These are phyloP conservation scores for Nomia melanderi DNA, from an alignment of 1,140 invertebrate genomes.

Conservation along the genomic window DNA sequence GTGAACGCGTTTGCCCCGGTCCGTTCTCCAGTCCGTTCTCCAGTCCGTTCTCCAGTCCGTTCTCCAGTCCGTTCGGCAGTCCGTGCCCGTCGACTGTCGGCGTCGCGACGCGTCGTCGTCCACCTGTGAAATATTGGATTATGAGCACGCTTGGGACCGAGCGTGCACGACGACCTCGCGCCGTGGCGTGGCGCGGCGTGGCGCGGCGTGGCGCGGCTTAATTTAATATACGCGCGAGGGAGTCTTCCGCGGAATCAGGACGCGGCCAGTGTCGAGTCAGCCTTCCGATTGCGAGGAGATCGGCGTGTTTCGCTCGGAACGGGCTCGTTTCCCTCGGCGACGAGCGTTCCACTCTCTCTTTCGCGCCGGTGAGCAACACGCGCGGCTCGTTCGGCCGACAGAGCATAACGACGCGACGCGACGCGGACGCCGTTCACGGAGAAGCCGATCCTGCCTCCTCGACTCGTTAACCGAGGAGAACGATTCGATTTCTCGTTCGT, in stretches of 20 bases:
- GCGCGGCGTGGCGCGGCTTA: conserved; percentile 46
- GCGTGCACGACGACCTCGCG: too few relatives aligned
- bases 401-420: too few relatives aligned
- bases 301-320: conserved; percentile 26
- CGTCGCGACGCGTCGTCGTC: neutral
- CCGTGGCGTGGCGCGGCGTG: conserved; percentile 32
- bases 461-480: too few relatives aligned
- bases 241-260: conserved; percentile 72
- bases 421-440: too few relatives aligned
- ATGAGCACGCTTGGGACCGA: too few relatives aligned
- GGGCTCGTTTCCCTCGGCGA: neutral
- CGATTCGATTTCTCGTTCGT: too few relatives aligned
- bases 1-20: too few relatives aligned
- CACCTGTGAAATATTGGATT: conserved; percentile 62
- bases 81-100: conserved; percentile 1
- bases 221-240: conserved; percentile 64
- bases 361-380: neutral
- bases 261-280: conserved; percentile 73
- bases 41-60: too few relatives aligned
- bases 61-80: neutral
- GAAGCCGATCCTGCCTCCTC: too few relatives aligned
- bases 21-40: too few relatives aligned
- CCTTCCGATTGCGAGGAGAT: conserved; percentile 71
- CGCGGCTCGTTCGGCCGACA: too few relatives aligned
- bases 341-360: conserved; percentile 16